Evolutionary conservation across 2,797 vertebrate species (phyloP).

Genomic region (Anomalospiza imberbis): DNA sequence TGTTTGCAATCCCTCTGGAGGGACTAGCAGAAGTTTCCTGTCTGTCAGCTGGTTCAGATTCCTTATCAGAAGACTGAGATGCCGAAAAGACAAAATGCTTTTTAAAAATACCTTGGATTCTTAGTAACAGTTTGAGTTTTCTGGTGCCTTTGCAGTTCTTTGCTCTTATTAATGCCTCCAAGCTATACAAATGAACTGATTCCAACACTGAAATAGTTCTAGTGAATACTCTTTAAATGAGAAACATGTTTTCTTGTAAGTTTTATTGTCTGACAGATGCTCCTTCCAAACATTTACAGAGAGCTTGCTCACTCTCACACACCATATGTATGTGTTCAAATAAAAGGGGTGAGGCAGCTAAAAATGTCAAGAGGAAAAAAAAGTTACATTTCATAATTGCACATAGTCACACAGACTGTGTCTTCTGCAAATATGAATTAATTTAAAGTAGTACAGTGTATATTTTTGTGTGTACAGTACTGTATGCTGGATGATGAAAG

Average conservation of each 20-base stretch:
- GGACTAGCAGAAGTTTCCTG: constrained; percentile 15
- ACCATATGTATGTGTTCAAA: constrained; percentile 61
- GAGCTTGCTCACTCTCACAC: constrained; percentile 46
- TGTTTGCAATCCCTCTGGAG: constrained; percentile 26
- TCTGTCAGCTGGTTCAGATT: constrained; percentile 41
- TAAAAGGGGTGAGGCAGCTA: constrained; percentile 56
- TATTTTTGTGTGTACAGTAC: constrained; percentile 27
- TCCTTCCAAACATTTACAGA: constrained; percentile 62
- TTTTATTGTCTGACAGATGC: constrained; percentile 68
- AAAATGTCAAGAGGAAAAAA: constrained; percentile 52
- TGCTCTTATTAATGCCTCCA: constrained; percentile 54
- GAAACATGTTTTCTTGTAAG: constrained; percentile 61
- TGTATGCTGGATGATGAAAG: constrained; percentile 23
- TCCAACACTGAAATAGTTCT: constrained; percentile 46
- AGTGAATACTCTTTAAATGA: constrained; percentile 48
- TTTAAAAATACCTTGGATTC: constrained; percentile 6
- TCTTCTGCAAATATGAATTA: constrained; percentile 46
- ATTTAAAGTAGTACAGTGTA: constrained; percentile 35
- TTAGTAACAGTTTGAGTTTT: constrained; percentile 19
- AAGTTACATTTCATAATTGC: constrained; percentile 48
- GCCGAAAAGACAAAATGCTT: constrained; percentile 45
- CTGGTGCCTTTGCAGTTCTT: constrained; percentile 36
- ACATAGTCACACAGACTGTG: constrained; percentile 42
- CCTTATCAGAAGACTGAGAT: constrained; percentile 22
- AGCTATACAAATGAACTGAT: constrained; percentile 48